Evolutionary conservation across 2,888 invertebrate species (phyloP).

Genomic region (Aspidapion aeneum): DNA sequence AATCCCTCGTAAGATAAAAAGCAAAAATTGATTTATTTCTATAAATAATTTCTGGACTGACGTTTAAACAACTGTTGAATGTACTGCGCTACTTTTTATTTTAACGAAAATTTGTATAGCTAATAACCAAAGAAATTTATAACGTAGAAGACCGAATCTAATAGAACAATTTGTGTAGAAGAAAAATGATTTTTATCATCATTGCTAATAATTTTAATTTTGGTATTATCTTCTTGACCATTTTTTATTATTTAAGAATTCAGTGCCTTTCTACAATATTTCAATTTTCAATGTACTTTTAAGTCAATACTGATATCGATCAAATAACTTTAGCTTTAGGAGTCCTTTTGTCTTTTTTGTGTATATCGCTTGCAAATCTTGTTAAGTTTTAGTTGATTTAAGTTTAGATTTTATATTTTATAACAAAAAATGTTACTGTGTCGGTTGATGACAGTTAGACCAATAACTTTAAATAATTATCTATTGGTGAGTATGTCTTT

Average conservation of each 20-base stretch:
- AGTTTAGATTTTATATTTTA: neutral
- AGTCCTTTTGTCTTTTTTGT: too few relatives aligned
- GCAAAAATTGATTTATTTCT: neutral
- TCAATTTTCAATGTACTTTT: neutral
- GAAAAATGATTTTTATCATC: too few relatives aligned
- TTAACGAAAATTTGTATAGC: too few relatives aligned
- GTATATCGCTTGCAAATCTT: too few relatives aligned
- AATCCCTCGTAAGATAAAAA: neutral
- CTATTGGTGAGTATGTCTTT: conserved; percentile 37
- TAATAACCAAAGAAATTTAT: too few relatives aligned
- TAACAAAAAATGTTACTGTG: conserved; percentile 44
- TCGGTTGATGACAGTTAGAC: conserved; percentile 45
- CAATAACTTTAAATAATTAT: conserved; percentile 42
- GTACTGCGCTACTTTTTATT: neutral
- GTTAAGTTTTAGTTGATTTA: neutral
- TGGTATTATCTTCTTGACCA: too few relatives aligned
- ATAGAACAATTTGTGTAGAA: too few relatives aligned
- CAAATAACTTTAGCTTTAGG: neutral
- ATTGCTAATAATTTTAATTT: too few relatives aligned
- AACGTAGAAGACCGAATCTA: too few relatives aligned
- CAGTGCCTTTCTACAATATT: neutral
- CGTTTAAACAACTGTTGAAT: neutral
- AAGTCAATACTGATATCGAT: neutral
- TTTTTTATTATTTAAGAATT: too few relatives aligned
- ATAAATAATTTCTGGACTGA: neutral